Conservation (phyloP, 2,797 vertebrate genomes). For the Tinamus major region DNA sequence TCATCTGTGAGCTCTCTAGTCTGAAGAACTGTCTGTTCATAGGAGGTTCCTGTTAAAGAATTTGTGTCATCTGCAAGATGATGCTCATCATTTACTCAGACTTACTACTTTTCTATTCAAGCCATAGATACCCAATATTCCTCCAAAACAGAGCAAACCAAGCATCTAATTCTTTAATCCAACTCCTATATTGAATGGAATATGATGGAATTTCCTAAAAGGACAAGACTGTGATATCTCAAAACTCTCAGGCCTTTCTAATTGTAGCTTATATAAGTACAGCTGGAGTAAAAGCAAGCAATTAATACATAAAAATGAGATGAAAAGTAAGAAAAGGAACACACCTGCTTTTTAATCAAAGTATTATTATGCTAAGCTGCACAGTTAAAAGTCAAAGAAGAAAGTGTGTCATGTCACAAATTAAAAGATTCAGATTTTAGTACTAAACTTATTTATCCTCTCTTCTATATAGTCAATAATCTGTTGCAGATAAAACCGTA, state of each 20-base stretch:
- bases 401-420: background rate
- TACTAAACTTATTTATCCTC: background rate
- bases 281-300: background rate
- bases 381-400: background rate
- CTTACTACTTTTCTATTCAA: background rate
- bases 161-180: background rate
- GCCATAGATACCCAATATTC: background rate
- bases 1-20: background rate
- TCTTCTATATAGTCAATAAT: constrained; percentile 45
- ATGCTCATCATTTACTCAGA: background rate
- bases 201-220: background rate
- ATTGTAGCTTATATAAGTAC: background rate
- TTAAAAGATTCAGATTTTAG: constrained; percentile 21
- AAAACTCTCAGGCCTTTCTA: background rate
- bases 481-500: constrained; percentile 38
- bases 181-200: background rate
- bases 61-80: background rate
- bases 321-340: background rate
- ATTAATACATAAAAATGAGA: background rate
- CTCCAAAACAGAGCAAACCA: background rate
- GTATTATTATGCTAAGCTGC: background rate
- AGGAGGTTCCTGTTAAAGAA: background rate
- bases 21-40: background rate
- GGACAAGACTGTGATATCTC: background rate
- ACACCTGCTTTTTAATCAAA: background rate